These are phyloP conservation scores for Calliopum simillimum DNA, from an alignment of 2,888 invertebrate genomes.

Conservation along the genomic window DNA sequence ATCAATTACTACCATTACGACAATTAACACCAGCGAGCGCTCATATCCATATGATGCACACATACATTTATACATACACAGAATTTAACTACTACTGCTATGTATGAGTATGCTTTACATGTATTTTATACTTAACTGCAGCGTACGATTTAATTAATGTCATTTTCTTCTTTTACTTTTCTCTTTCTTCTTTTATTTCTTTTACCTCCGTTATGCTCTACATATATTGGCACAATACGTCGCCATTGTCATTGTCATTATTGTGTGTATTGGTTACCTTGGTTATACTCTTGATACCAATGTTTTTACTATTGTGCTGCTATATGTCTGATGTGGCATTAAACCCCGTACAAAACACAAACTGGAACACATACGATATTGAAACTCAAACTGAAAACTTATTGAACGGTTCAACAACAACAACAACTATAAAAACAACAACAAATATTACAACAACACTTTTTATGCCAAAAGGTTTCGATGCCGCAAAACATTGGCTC, in stretches of 20 bases:
- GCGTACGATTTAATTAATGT: neutral
- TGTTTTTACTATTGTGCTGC: too few relatives aligned
- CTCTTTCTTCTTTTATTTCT: neutral
- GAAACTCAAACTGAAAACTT: too few relatives aligned
- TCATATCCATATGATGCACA: neutral
- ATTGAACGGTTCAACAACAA: neutral
- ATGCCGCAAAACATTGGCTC: conserved; percentile 79
- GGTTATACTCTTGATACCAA: too few relatives aligned
- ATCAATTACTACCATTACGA: too few relatives aligned
- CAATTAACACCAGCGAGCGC: too few relatives aligned
- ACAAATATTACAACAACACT: conserved; percentile 10
- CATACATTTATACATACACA: neutral
- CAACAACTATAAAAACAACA: conserved; percentile 21
- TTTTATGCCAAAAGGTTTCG: conserved; percentile 68
- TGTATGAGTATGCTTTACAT: too few relatives aligned
- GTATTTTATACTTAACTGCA: too few relatives aligned
- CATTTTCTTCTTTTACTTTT: neutral
- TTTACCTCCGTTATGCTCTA: conserved; percentile 45
- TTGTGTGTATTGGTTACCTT: neutral
- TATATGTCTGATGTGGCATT: too few relatives aligned
- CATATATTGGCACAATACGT: conserved; percentile 59
- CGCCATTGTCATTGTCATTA: conserved; percentile 6
- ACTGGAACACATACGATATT: too few relatives aligned
- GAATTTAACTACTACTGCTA: too few relatives aligned
- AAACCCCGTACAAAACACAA: too few relatives aligned